phyloP scores from a whole-genome alignment of 2,797 vertebrate genomes.

The Nannoperca obscura region DNA sequence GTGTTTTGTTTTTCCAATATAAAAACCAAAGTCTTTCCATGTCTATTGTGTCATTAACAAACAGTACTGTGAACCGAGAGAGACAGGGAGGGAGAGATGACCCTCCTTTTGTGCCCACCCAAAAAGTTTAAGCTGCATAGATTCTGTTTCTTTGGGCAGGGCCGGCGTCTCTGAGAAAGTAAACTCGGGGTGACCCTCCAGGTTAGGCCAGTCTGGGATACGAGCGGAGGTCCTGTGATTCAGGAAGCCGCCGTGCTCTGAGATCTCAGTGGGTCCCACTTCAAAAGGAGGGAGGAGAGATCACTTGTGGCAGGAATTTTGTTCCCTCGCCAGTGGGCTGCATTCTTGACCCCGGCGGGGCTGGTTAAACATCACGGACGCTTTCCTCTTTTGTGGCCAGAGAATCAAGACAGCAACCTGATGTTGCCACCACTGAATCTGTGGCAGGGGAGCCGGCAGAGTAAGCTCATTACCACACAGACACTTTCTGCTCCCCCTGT shows the following conservation, averaged over 20 bases:
- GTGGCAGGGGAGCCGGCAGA: slow-evolving; percentile 67
- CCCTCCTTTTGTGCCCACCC: slow-evolving; percentile 77
- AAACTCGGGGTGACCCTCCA: slow-evolving; percentile 90
- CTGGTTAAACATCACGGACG: slow-evolving; percentile 86
- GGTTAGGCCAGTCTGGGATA: slow-evolving; percentile 88
- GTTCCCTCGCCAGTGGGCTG: slow-evolving; percentile 79
- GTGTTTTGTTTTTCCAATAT: slow-evolving; percentile 46
- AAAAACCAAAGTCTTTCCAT: slow-evolving; percentile 61
- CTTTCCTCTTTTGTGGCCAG: slow-evolving; percentile 81
- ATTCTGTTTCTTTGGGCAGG: slow-evolving; percentile 85
- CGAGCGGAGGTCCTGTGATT: slow-evolving; percentile 74
- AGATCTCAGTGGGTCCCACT: slow-evolving; percentile 74
- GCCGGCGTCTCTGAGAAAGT: slow-evolving; percentile 89
- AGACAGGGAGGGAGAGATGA: slow-evolving; percentile 62
- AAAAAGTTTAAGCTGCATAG: slow-evolving; percentile 88
- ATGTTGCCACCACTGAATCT: slow-evolving; percentile 79
- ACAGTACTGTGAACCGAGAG: slow-evolving; percentile 62
- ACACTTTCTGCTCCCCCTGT: slow-evolving; percentile 58
- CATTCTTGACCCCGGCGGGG: slow-evolving; percentile 86
- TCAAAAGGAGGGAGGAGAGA: slow-evolving; percentile 83
- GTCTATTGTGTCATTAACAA: slow-evolving; percentile 72
- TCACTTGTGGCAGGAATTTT: slow-evolving; percentile 83
- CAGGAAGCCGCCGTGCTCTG: slow-evolving; percentile 67
- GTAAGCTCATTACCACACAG: slow-evolving; percentile 76
- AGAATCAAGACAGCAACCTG: slow-evolving; percentile 82